phyloP scores from a whole-genome alignment of 2,888 invertebrate species.

The Stictocephala bisonia region DNA sequence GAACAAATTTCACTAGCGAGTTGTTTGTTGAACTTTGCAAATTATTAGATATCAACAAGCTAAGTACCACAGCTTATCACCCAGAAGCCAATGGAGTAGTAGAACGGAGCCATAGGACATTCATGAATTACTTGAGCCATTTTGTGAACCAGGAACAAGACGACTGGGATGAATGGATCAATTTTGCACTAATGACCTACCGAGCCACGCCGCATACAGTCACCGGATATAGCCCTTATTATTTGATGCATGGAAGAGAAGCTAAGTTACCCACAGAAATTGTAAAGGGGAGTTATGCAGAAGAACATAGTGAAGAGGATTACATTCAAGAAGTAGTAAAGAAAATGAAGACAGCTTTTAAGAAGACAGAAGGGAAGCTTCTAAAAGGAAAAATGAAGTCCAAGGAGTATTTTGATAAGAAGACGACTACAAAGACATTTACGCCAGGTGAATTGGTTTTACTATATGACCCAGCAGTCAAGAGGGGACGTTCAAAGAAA shows the following conservation, averaged over 20 bases:
- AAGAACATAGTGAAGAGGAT: conserved; percentile 28
- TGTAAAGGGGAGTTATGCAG: background rate
- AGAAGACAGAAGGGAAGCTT: background rate
- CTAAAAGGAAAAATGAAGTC: background rate
- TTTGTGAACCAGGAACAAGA: background rate
- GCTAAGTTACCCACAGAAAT: conserved; percentile 2
- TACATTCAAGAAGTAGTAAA: background rate
- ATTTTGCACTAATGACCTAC: background rate
- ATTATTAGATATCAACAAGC: background rate
- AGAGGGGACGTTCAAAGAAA: conserved; percentile 21
- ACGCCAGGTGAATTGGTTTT: conserved; percentile 21
- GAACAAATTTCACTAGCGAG: background rate
- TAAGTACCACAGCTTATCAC: conserved; percentile 7
- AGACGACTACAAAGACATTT: background rate
- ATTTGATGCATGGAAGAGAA: conserved; percentile 8
- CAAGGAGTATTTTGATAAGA: conserved; percentile 17
- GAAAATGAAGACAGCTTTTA: background rate
- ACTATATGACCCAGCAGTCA: conserved; percentile 12
- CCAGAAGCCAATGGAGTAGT: conserved; percentile 3
- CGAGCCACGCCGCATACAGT: background rate
- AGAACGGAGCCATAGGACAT: conserved; percentile 10
- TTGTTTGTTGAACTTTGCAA: conserved; percentile 4
- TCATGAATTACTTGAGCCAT: conserved; percentile 6
- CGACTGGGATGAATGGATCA: background rate
- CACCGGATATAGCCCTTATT: background rate